Evolutionary conservation across 2,797 vertebrate species (phyloP), one percentile per base, ranked within the genome.

Genomic region (Myotis findleyi): DNA sequence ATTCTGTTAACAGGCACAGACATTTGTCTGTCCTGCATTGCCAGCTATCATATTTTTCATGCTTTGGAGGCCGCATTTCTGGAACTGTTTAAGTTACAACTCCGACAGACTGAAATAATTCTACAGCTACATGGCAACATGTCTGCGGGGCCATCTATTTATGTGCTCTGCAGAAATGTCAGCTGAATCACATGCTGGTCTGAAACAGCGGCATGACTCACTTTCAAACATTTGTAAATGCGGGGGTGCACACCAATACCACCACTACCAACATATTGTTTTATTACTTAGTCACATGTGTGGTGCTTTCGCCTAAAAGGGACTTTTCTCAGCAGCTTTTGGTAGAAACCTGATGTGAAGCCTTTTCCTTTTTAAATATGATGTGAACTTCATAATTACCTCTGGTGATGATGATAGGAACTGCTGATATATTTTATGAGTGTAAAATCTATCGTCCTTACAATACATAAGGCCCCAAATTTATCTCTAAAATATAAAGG

Each of bases 41-140:
- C 27, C 72, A 44, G 41, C 33, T 68, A 5, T 11, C 23, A 16
- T 71, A 25, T 51, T 87, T 12, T 47, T 89, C n/a, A 11, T 69
- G 55, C 76, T 87, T 95, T 59, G 51, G 59, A 95, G 89, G 49
- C 5, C 30, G 72, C 27, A 7, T 91, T 76, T 87, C 18, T 87
- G 66, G 20, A 25, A 69, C 11, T 75, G 23, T 59, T 72, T 83
- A 75, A 41, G 27, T 51, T 53, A 68, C 49, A 89, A 17, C 17
- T 79, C 75, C 23, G 51, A 76, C 30, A 95, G 36, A 51, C 25
- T 66, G 51, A 69, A 81, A 90, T 69, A 79, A 75, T 79, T 73
- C 62, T 77, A 33, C 53, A 57, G 55, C 33, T n/a, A 11, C 44
- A 44, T 7, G 16, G 11, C 81, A 20, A 47, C n/a, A 20, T 33